phyloP scores from a whole-genome alignment of 2,113 vertebrate species.

The Dinomys branickii region DNA sequence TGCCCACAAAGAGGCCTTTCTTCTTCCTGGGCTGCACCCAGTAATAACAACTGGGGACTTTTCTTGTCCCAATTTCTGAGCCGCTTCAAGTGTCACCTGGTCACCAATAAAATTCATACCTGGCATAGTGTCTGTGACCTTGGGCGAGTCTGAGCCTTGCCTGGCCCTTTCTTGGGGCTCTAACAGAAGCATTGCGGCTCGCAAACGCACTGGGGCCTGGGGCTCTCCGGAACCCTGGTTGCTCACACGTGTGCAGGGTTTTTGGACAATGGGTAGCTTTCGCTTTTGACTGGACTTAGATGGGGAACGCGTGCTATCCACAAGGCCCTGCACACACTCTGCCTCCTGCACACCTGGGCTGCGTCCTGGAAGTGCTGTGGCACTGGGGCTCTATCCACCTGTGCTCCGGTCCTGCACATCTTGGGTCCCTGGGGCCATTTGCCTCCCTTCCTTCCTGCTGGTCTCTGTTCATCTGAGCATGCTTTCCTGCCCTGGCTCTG shows the following conservation, averaged over 20 bases:
- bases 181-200: not conserved
- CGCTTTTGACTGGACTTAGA: not conserved
- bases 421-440: not conserved
- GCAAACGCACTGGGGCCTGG: not conserved
- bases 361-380: fast-evolving
- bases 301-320: not conserved
- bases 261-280: not conserved
- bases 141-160: not conserved
- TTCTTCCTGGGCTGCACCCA: conserved; percentile 2
- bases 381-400: not conserved
- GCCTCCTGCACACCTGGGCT: no score
- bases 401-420: not conserved
- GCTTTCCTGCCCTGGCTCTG: not conserved
- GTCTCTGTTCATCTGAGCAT: not conserved
- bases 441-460: not conserved
- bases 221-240: not conserved
- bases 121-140: conserved; percentile 68
- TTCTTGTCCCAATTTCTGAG: conserved; percentile 66
- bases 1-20: conserved; percentile 77
- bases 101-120: conserved; percentile 61
- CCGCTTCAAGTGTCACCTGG: conserved; percentile 63
- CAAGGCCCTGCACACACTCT: not conserved
- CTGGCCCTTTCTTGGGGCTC: not conserved
- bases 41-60: conserved; percentile 56
- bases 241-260: not conserved